Percentiles rank a stretch among this genome's conserved stretches.
phyloP scores from a whole-genome alignment of 92 coral and sea anemone genomes.

The Desmophyllum pertusum region DNA sequence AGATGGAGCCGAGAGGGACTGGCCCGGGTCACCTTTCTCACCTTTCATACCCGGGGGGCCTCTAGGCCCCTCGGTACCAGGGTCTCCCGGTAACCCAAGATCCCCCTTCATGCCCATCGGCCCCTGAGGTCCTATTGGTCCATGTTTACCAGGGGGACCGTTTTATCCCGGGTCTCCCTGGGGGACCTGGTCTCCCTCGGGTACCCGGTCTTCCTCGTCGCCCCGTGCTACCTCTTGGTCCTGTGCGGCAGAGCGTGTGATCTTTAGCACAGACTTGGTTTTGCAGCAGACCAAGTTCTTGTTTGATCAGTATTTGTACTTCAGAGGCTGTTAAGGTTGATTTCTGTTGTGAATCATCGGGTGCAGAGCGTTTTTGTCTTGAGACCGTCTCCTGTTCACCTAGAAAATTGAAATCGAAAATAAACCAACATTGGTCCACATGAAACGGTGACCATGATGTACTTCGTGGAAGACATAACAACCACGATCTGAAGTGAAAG shows the following conservation, averaged over 20 bases:
- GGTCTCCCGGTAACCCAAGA: constrained; percentile 43
- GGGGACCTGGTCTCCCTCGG: constrained; percentile 56
- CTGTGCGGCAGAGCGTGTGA: constrained; percentile 61
- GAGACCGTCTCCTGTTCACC: background rate
- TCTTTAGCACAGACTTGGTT: constrained; percentile 59
- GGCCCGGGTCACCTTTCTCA: constrained; percentile 53
- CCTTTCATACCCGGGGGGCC: constrained; percentile 51
- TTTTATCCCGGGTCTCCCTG: constrained; percentile 52
- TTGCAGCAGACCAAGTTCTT: constrained; percentile 49
- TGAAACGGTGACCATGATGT: too few relatives aligned
- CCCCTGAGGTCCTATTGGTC: constrained; percentile 57
- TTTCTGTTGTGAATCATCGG: background rate
- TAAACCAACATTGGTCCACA: too few relatives aligned
- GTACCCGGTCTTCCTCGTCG: constrained; percentile 58
- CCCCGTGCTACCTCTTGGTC: constrained; percentile 64
- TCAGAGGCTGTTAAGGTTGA: background rate
- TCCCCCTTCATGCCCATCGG: constrained; percentile 41
- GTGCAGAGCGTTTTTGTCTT: constrained; percentile 11
- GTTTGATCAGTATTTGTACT: constrained; percentile 35
- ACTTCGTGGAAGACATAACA: too few relatives aligned
- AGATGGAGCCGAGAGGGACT: constrained; percentile 51
- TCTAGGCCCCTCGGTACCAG: constrained; percentile 50
- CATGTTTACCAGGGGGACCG: constrained; percentile 61
- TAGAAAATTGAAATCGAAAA: too few relatives aligned
- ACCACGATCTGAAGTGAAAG: too few relatives aligned